These are phyloP conservation scores for Dysdera silvatica DNA, from an alignment of 1,140 invertebrate species.

Conservation along the genomic window DNA sequence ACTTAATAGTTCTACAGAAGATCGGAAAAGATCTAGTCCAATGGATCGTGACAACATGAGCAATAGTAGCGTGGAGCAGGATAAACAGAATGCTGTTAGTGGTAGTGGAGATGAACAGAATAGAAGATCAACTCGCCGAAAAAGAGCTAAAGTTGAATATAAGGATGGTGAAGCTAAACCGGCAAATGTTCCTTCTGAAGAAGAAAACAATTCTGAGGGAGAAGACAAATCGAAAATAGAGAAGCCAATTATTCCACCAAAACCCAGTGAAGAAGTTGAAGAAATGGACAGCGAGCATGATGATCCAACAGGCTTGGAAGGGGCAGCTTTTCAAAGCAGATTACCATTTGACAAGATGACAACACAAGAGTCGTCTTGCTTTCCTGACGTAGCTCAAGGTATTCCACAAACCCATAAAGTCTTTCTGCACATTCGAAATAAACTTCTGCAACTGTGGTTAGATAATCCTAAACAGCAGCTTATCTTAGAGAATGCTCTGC, in stretches of 20 bases:
- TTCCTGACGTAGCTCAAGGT: constrained; percentile 76
- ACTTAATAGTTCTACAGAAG: no score
- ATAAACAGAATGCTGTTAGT: constrained; percentile 15
- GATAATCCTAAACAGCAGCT: constrained; percentile 92
- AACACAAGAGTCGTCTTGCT: constrained; percentile 83
- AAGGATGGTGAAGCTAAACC: constrained; percentile 43
- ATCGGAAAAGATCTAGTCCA: constrained; percentile 15
- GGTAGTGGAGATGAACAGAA: constrained; percentile 22
- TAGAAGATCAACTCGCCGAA: constrained; percentile 19
- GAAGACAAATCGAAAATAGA: constrained; percentile 32
- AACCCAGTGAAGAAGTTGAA: constrained; percentile 30
- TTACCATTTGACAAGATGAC: constrained; percentile 93
- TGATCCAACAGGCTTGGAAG: constrained; percentile 58
- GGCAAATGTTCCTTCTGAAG: constrained; percentile 42
- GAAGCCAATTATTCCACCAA: constrained; percentile 11
- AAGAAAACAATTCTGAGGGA: constrained; percentile 39
- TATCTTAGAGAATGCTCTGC: constrained; percentile 67
- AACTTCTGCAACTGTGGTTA: constrained; percentile 91
- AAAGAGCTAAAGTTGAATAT: constrained; percentile 41
- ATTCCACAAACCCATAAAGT: constrained; percentile 77
- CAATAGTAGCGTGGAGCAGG: constrained; percentile 17
- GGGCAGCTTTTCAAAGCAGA: constrained; percentile 80
- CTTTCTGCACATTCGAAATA: constrained; percentile 86
- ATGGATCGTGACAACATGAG: constrained; percentile 17
- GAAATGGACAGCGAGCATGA: constrained; percentile 42